Evolutionary conservation across 2,113 vertebrate species (phyloP).

Genomic region (Thymallus thymallus): DNA sequence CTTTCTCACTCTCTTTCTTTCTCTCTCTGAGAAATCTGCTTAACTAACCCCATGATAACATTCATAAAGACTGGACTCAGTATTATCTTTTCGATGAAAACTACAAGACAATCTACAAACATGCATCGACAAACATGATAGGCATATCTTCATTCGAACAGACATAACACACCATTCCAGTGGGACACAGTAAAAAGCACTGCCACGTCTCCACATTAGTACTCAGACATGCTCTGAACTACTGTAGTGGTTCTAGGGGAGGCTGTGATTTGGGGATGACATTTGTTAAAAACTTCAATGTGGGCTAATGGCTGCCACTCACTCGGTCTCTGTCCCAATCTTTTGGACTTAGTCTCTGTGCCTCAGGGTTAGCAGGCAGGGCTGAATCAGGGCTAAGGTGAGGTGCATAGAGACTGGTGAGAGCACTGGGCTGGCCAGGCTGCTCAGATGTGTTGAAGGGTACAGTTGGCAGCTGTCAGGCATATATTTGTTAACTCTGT

Average conservation of each 20-base stretch:
- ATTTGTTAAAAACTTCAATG: constrained; percentile 2
- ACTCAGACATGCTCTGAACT: background rate
- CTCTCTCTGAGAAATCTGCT: constrained; percentile 21
- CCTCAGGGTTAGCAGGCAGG: background rate
- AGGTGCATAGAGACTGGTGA: background rate
- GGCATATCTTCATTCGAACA: too few relatives aligned
- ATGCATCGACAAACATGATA: too few relatives aligned
- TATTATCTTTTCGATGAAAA: background rate
- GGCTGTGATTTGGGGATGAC: background rate
- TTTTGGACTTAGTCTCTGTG: background rate
- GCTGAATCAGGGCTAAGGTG: background rate
- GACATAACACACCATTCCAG: too few relatives aligned
- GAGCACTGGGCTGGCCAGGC: constrained; percentile 14
- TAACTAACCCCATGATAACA: background rate
- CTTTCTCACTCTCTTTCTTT: background rate
- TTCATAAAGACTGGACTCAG: background rate
- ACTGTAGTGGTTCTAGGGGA: background rate
- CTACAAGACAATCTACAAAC: too few relatives aligned
- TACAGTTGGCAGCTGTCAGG: constrained; percentile 71
- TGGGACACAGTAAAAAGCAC: background rate
- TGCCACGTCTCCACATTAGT: background rate
- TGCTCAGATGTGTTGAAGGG: constrained; percentile 54
- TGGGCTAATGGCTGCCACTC: constrained; percentile 11
- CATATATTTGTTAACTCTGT: constrained; percentile 60
- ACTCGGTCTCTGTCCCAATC: background rate